Evolutionary conservation across 2,113 vertebrate species (phyloP), one percentile per base, ranked within the genome.

Genomic region (Cricetomys ansorgei): DNA sequence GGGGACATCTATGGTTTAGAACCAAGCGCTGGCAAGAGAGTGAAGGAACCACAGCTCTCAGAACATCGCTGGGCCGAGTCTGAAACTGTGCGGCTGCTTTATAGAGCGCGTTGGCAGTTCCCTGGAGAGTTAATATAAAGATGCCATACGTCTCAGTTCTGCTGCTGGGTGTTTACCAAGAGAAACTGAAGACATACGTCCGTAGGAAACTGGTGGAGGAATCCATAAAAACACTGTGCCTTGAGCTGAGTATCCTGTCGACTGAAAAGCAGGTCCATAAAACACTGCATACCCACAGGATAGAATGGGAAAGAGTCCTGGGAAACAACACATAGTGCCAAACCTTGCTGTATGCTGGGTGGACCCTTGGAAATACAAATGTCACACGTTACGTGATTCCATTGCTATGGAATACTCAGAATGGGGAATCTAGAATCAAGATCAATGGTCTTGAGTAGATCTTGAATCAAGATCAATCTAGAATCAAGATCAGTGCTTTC

Each of bases 331-430:
- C 45, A 12, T 62, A 50, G 29, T 81, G 72, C 45, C 40, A 45
- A n/a, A 67, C 53, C 9, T 92, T 79, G 45, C 29, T 75, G 40
- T 37, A 64, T 84, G 57, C 57, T 59, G 75, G 53, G 43, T 64
- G 40, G 62, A 94, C 79, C 79, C 57, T 77, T 93, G 55, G 85
- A 83, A 79, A 75, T 29, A 53, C 55, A 88, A 87, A 94, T 84
- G 3, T 3, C n/a, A 40, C 9, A n/a, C 7, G 0, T 81, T n/a
- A 0, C 53, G 50, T 53, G 6, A 84, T 77, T 93, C 72, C 48
- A 73, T 29, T 53, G 70, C 83, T 73, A 53, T 65, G 34, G 91
- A 93, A 59, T 88, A 90, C 50, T 50, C 48, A 69, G 25, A 77
- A 80, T 40, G 59, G 45, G 76, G 77, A 59, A 75, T 53, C 29